Conservation (phyloP, 2,888 invertebrate genomes). For the Eilema griseolum region DNA sequence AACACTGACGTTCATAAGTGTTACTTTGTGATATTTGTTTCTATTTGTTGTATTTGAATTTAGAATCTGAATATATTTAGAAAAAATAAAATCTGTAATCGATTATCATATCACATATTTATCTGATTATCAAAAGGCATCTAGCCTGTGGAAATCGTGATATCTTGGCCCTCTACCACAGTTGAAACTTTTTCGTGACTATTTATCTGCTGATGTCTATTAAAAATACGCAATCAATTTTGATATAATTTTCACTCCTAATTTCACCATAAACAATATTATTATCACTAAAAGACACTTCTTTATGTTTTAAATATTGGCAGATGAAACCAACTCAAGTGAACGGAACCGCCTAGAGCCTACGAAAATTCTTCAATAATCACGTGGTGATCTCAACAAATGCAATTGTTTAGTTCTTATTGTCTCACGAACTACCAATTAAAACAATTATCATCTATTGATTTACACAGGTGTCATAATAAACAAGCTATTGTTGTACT, state of each 20-base stretch:
- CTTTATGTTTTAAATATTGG: not conserved
- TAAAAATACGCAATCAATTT: not conserved
- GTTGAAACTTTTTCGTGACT: not conserved
- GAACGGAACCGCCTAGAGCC: constrained; percentile 3
- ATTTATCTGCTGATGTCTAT: not conserved
- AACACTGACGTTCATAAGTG: not conserved
- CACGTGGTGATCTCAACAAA: constrained; percentile 8
- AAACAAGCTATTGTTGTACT: constrained; percentile 11
- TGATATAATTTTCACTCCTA: not conserved
- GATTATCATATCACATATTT: not conserved
- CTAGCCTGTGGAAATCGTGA: not conserved
- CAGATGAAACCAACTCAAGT: not conserved
- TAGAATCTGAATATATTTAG: not conserved
- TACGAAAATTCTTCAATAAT: not conserved
- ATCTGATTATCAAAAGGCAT: not conserved
- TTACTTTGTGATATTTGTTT: not conserved
- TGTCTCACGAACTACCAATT: constrained; percentile 34
- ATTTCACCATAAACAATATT: not conserved
- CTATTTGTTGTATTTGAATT: too few species aligned
- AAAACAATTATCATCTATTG: constrained; percentile 30
- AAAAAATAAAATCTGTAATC: not conserved
- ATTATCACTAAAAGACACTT: not conserved
- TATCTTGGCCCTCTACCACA: not conserved
- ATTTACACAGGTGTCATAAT: constrained; percentile 19
- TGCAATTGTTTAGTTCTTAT: constrained; percentile 35